Base-by-base conservation (phyloP, 2,797 vertebrate genomes). In the Silurus lanzhouensis region DNA sequence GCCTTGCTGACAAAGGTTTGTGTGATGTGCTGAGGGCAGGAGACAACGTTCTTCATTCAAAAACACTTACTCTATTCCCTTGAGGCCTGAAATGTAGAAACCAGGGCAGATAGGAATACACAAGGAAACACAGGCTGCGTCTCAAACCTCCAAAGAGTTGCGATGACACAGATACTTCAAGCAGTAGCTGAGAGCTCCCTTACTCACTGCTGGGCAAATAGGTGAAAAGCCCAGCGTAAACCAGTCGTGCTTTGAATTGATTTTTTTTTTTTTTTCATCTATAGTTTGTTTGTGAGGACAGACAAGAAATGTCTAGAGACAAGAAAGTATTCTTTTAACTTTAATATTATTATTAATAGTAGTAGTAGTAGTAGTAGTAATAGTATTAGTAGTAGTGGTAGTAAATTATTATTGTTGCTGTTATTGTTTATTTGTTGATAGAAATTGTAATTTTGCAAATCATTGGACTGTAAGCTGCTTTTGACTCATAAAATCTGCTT, bases 71-170 rank as follows among this genome's bases (percentile, higher is more conserved):
- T 88, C 71, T 72, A 2, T n/a, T 31, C 88, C 83, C 88, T 84
- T 8, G 71, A 83, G 86, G 81, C 85, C 27, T 60, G 83, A 71
- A 80, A 80, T 85, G 71, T 52, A 83, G 83, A 89, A 91, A 88
- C 81, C 90, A 92, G 90, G 89, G 83, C 91, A 92, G 88, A 87
- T 89, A 81, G 82, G 13, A 68, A 81, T 58, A 72, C 76, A 75
- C 22, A 31, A 20, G 27, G 68, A 83, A 72, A 81, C 14, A 31
- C 70, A 27, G 25, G 68, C 74, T 81, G 61, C 27, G 70, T 84
- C 70, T 66, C 61, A 81, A 76, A 52, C 71, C 86, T 81, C 82
- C 10, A 13, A 83, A 87, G 86, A 84, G 81, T 48, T 19, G 55
- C 72, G 70, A 19, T 82, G 83, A 79, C 86, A 87, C 81, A 85